phyloP scores from a whole-genome alignment of 2,888 invertebrate species.

The Bombylius discolor region DNA sequence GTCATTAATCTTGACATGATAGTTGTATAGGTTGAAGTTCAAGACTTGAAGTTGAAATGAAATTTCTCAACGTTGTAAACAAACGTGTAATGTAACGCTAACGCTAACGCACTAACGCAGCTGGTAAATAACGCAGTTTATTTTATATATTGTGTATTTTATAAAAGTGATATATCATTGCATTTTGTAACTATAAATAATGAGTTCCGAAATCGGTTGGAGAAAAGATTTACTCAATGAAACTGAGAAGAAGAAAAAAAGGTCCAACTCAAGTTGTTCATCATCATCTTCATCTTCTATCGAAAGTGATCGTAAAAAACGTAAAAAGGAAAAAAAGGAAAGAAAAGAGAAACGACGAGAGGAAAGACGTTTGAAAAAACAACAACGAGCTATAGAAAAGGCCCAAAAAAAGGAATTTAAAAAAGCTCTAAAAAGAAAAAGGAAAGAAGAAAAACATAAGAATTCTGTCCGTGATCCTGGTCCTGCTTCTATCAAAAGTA shows the following conservation, averaged over 20 bases:
- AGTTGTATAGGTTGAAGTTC: too few species aligned
- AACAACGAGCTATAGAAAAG: slow-evolving; percentile 8
- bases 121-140: too few species aligned
- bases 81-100: too few species aligned
- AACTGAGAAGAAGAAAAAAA: neutral
- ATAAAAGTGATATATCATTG: too few species aligned
- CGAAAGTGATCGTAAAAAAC: slow-evolving; percentile 1
- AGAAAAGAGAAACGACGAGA: slow-evolving; percentile 6
- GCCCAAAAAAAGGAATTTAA: slow-evolving; percentile 9
- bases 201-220: slow-evolving; percentile 11
- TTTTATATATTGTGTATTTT: too few species aligned
- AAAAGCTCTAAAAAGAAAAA: slow-evolving; percentile 9
- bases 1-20: too few species aligned
- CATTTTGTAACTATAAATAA: neutral
- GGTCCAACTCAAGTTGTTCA: neutral
- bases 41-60: too few species aligned
- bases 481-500: too few species aligned
- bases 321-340: neutral
- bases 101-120: too few species aligned
- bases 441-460: slow-evolving; percentile 8
- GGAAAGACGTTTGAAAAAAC: slow-evolving; percentile 9
- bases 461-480: neutral
- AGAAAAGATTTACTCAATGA: slow-evolving; percentile 8
- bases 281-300: neutral
- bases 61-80: too few species aligned